Base-by-base conservation (phyloP, 2,888 invertebrate species). In the Serripes groenlandicus region DNA sequence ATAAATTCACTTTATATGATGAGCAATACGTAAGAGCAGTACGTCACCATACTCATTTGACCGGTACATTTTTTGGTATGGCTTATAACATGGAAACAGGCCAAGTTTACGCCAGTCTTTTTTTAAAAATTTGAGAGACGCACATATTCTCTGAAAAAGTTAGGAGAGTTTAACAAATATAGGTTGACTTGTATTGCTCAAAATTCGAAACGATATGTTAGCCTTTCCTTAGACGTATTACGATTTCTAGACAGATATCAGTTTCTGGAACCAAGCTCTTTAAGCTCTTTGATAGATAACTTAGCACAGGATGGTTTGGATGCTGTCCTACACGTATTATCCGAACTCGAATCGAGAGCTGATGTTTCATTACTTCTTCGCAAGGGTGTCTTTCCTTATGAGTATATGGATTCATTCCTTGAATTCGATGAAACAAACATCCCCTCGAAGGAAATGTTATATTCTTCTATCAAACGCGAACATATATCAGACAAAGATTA, bases 401-500 rank as follows among this genome's bases (percentile, higher is more conserved):
- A 78, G 3, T 78, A 74, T 34, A 58, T 78, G 58, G 74, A 74
- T 60, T 34, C 49, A n/a, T 56, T 56, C 21, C 34, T 26, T 1
- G 68, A 49, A 58, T 78, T 78, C 60, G 49, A 68, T 37, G 69
- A 78, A 26, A 30, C 42, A 18, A 2, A 5, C 4, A 34, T 78
- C 7, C 78, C 78, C 9, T 18, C 69, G 1, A 78, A 30, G 58
- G 66, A 66, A n/a, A 9, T 66, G 26, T 78, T 78, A 30, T 78
- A 73, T 56, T 66, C 64, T 32, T 69, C 75, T 23, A 54, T 83
- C 78, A 89, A 64, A 42, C 18, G 52, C 23, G 71, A 72, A 32
- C 37, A 62, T 4, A 71, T 73, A 9, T 75, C 87, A 69, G 66
- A 83, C 2, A 80, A 84, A 15, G 89, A 77, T 60, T 83, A 78